Evolutionary conservation across 2,888 invertebrate species (phyloP), one percentile per base, ranked within the genome.

Genomic region (Catocala fraxini): DNA sequence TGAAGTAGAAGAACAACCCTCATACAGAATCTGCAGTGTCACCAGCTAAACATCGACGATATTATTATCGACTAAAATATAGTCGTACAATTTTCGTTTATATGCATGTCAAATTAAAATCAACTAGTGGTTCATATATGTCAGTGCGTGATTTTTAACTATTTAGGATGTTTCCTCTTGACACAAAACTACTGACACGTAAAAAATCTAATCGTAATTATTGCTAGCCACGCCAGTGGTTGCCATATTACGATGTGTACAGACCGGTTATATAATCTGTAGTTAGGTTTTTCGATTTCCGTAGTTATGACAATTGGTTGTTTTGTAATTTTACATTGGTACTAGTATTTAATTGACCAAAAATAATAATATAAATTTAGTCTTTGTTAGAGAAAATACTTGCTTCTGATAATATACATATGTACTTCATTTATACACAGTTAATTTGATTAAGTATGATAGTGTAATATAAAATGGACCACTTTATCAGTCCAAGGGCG

Each of bases 181-280:
- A 68, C 71, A 70, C 47, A 63, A 49, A 73, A 35, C 51, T 52
- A 58, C 57, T 60, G 56, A 70, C 62, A 59, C 57, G 49, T 62
- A 43, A 52, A 53, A 62, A 59, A 52, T 51, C 51, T 54, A 4
- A 46, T 56, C 47, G 52, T 69, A 59, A 73, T 61, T 68, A 65
- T 39, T 54, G 15, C 45, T 12, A 25, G 60, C 42, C 71, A 73
- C 58, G 74, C 71, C 15, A 48, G 56, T 47, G 48, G n/a, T 49
- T 45, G 25, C 34, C 39, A 41, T 59, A 54, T 60, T 42, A 34
- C n/a, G 47, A 53, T 65, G 56, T 54, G 33, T 5, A 6, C 11
- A 45, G 7, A 46, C 42, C 49, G 39, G 49, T 51, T 35, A 51
- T 56, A 60, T 57, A 55, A 34, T 13, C 52, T 51, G 53, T 10